These are phyloP conservation scores for Catagonus wagneri DNA, from an alignment of 2,113 vertebrate species.

Conservation along the genomic window DNA sequence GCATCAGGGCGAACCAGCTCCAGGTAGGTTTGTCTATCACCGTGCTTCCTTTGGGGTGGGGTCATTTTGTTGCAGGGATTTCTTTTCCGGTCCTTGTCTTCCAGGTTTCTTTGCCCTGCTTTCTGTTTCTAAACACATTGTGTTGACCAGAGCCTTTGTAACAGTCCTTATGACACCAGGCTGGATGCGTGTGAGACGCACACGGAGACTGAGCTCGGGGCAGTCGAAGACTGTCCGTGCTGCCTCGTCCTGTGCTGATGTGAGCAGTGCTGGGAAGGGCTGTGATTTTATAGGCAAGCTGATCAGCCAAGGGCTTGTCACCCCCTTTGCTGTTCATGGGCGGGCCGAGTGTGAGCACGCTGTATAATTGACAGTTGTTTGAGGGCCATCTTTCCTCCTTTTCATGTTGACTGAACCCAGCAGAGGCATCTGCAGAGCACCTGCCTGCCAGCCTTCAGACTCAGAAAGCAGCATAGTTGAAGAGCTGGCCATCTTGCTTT, in stretches of 20 bases:
- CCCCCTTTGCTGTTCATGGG: constrained; percentile 40
- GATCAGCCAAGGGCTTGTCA: constrained; percentile 67
- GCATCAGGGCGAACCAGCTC: background rate
- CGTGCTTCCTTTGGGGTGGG: background rate
- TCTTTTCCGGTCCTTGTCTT: background rate
- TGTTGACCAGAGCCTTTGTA: background rate
- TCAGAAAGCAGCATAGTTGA: background rate
- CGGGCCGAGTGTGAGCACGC: background rate
- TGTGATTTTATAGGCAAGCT: constrained; percentile 38
- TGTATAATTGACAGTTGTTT: constrained; percentile 74
- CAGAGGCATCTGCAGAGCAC: constrained; percentile 65
- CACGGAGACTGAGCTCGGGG: background rate
- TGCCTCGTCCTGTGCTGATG: background rate
- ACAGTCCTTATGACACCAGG: background rate
- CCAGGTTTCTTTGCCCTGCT: background rate
- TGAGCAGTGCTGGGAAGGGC: background rate
- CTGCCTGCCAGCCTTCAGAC: constrained; percentile 58
- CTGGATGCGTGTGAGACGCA: background rate
- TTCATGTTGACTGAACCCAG: constrained; percentile 59
- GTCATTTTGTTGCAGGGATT: background rate
- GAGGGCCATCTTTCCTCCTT: constrained; percentile 67
- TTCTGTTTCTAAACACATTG: background rate
- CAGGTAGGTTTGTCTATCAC: background rate
- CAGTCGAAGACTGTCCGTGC: background rate
- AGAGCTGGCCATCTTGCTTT: constrained; percentile 7